Conservation (phyloP, 2,113 vertebrate genomes). For the Lampris megalopsis region DNA sequence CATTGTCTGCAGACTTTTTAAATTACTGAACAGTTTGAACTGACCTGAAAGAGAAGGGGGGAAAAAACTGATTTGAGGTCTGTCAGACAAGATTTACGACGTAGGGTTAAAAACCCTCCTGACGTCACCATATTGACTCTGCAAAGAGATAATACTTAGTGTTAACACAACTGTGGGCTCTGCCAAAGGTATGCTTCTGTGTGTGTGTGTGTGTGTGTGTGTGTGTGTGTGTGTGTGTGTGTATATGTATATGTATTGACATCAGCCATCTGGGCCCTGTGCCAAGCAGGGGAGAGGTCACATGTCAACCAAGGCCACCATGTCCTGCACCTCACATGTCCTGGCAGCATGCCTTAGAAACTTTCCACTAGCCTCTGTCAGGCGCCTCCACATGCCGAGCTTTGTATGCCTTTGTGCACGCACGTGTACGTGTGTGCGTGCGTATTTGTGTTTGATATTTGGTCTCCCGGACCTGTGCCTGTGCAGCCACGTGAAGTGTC, state of each 20-base stretch:
- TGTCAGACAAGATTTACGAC: no score
- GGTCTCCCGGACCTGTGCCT: neutral
- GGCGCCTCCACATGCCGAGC: constrained; percentile 5
- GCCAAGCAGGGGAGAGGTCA: constrained; percentile 62
- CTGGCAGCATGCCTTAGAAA: constrained; percentile 43
- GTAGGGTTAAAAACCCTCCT: no score
- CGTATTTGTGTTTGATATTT: neutral
- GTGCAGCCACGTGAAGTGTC: neutral
- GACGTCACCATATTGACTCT: neutral
- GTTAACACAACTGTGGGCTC: neutral
- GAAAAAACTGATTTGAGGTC: no score
- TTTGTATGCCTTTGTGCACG: constrained; percentile 19
- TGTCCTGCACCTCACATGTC: constrained; percentile 62
- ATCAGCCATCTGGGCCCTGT: constrained; percentile 25
- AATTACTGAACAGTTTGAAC: no score
- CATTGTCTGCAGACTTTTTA: no score
- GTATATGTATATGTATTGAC: constrained; percentile 3
- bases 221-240: neutral
- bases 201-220: neutral
- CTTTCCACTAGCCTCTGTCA: constrained; percentile 69
- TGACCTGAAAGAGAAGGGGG: no score
- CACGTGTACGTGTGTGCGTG: neutral
- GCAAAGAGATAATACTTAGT: neutral
- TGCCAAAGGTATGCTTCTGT: neutral
- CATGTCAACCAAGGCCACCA: constrained; percentile 31